Evolutionary conservation across 2,888 invertebrate genomes (phyloP).

Genomic region (Amblyjoppa proteus): DNA sequence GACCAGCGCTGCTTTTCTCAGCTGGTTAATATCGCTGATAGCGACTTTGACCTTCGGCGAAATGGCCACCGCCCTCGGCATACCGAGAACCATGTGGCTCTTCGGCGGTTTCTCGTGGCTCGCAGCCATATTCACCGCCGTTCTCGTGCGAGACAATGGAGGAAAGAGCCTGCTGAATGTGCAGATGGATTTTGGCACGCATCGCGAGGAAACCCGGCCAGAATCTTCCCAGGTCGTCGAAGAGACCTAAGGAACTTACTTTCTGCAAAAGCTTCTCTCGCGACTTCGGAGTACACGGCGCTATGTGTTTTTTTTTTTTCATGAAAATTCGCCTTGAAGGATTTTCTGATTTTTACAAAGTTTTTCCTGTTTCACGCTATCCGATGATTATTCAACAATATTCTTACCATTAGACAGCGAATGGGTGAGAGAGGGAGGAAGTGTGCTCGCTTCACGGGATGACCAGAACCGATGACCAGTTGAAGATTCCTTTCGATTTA

Average conservation of each 20-base stretch:
- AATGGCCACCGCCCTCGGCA: conserved; percentile 72
- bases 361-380: neutral
- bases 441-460: neutral
- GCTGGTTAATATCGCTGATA: conserved; percentile 77
- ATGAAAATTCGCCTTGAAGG: neutral
- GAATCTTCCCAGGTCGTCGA: conserved; percentile 40
- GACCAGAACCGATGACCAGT: neutral
- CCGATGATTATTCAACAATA: neutral
- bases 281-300: neutral
- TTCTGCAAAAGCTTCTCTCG: neutral
- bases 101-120: conserved; percentile 76
- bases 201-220: conserved; percentile 30
- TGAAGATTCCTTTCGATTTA: neutral
- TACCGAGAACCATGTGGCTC: conserved; percentile 74
- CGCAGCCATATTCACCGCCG: conserved; percentile 71
- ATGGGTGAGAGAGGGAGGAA: neutral
- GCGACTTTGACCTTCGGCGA: conserved; percentile 74
- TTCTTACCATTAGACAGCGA: neutral
- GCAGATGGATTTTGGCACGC: conserved; percentile 73
- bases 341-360: neutral
- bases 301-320: neutral
- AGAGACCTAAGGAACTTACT: conserved; percentile 32
- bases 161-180: conserved; percentile 77
- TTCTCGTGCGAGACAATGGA: conserved; percentile 74
- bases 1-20: conserved; percentile 70